Base-by-base conservation (phyloP, 2,888 invertebrate genomes). In the Caenorhabditis zanzibari region DNA sequence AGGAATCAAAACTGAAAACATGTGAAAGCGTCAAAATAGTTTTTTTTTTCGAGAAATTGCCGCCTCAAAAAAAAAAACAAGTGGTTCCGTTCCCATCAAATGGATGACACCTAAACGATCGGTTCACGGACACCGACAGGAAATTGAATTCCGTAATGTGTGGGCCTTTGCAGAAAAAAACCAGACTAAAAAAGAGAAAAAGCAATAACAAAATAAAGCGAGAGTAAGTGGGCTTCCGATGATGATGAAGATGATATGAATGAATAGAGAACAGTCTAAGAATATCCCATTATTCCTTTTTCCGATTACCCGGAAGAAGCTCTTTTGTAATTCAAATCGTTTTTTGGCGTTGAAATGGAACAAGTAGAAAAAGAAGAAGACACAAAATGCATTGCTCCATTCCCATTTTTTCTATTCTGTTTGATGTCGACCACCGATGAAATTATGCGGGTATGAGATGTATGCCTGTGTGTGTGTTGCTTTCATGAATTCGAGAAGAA, bases 61-160 rank as follows among this genome's bases (percentile, higher is more conserved):
- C n/a, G n/a, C 41, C 16, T 35, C 0, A 28, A 16, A 69, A 56
- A 56, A 69, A 69, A 69, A 56, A 69, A 54, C 54, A 69, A 69
- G 54, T 56, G 35, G 66, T 66, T 47, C 26, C 54, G 54, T 54
- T 54, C 47, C 32, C 38, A 56, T 69, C 26, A 47, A 69, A 56
- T 10, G 22, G 69, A 58, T 56, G 32, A 47, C 58, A 59, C 56
- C 41, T 58, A 47, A 28, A 44, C 59, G 47, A 44, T 56, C 38
- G 59, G 75, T 68, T 49, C 49, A 32, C 66, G 75, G 75, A 24
- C 52, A 58, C 56, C 32, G 75, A n/a, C n/a, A n/a, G n/a, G 66
- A 75, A 75, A 76, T 76, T 69, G 61, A 58, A 76, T 76, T 69
- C 56, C 44, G 22, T 68, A 68, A 54, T 75, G 66, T 58, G 66